Evolutionary conservation across 2,797 vertebrate genomes (phyloP), one percentile per base, ranked within the genome.

Genomic region (Choloepus didactylus): DNA sequence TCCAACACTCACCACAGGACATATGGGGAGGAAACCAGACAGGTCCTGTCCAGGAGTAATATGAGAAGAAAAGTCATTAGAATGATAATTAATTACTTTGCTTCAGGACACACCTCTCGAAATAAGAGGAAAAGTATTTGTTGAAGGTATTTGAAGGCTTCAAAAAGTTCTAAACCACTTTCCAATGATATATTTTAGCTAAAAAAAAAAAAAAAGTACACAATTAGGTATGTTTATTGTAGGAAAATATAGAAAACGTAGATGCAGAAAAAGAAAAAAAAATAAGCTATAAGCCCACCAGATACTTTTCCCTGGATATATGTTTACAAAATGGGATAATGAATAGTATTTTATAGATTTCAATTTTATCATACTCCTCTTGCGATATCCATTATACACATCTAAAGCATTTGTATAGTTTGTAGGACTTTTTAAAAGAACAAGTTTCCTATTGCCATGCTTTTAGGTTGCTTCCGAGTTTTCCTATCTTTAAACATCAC

Each of bases 171-270:
- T 85, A 84, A 94, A 88, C 44, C 44, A 87, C 10, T 92, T 60
- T 27, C 27, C 23, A 79, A 75, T 70, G 82, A 91, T 46, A 15
- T 70, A 51, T 6, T 94, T 81, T 25, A 93, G 91, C 27, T 66
- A 35, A 35, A 35, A 77, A 77, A 84, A 80, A 51, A 62, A 69
- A 51, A 35, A 29, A 49, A 62, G 18, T 11, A 87, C 6, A 87
- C 10, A 76, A 41, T 59, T 87, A 93, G 15, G 3, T 62, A 67
- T 73, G 29, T 46, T 92, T 54, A 64, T 27, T 90, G 41, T 83
- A 92, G 51, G n/a, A 41, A 77, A 95, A 95, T 87, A 29, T 6
- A 75, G 59, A 93, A 89, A 95, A 94, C 51, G 75, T 38, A 84
- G 15, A 88, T 82, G 64, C 88, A 94, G 44, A 87, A 92, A 67